These are phyloP conservation scores for Macropis europaea DNA, from an alignment of 2,888 invertebrate genomes.

Conservation along the genomic window DNA sequence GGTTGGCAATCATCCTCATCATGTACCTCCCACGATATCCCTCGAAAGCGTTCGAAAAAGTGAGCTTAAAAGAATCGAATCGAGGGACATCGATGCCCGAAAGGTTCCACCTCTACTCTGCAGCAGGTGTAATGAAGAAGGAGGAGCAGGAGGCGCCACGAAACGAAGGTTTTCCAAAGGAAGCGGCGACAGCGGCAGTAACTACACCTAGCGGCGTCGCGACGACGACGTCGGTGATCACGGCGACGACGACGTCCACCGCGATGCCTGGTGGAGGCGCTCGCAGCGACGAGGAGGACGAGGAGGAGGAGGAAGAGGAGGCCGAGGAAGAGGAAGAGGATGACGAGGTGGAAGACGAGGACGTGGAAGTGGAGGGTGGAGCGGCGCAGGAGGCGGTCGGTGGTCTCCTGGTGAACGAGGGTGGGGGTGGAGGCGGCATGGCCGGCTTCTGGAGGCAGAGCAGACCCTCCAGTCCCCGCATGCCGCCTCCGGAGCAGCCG, in stretches of 20 bases:
- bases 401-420: conserved; percentile 60
- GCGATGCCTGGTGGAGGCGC: conserved; percentile 61
- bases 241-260: conserved; percentile 64
- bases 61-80: too few species aligned
- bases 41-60: too few species aligned
- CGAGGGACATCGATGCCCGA: not conserved
- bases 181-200: conserved; percentile 62
- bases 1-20: too few species aligned
- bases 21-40: too few species aligned
- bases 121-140: conserved; percentile 60
- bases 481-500: conserved; percentile 82
- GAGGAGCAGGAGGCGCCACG: conserved; percentile 80
- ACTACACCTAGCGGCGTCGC: conserved; percentile 69
- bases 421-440: conserved; percentile 78
- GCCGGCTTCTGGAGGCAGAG: conserved; percentile 81
- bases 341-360: conserved; percentile 62
- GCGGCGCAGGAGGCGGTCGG: conserved; percentile 66
- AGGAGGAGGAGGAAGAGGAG: conserved; percentile 56
- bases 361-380: conserved; percentile 52
- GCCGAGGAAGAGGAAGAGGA: conserved; percentile 57
- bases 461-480: conserved; percentile 81
- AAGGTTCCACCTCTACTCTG: not conserved
- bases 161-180: conserved; percentile 77
- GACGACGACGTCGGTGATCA: conserved; percentile 67
- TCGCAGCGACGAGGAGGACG: conserved; percentile 52